Evolutionary conservation across 1,140 invertebrate genomes (phyloP).

Genomic region (Andricus grossulariae): DNA sequence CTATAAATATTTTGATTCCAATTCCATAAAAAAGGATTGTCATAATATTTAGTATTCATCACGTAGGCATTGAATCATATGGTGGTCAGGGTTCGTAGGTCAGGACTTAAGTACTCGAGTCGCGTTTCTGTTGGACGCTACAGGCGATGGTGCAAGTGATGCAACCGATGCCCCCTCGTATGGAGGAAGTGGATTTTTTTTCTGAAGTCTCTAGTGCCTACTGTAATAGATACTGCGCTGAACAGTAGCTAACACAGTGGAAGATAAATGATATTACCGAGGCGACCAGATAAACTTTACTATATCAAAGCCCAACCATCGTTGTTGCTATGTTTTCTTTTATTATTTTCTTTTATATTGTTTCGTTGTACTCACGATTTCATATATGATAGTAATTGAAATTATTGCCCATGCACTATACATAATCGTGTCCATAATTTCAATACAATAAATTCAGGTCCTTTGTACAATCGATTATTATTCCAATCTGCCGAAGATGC

Average conservation of each 20-base stretch:
- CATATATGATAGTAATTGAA: slow-evolving; percentile 20
- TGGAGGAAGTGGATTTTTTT: slow-evolving; percentile 3
- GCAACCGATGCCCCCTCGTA: not conserved
- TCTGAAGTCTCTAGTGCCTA: not conserved
- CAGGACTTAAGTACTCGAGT: slow-evolving; percentile 26
- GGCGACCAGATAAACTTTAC: slow-evolving; percentile 16
- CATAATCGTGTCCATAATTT: slow-evolving; percentile 17
- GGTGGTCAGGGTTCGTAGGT: slow-evolving; percentile 29
- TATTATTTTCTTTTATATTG: not conserved
- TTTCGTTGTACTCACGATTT: not conserved
- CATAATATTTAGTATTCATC: slow-evolving; percentile 2
- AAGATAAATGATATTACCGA: not conserved
- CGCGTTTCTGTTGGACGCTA: not conserved
- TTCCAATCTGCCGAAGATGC: not conserved
- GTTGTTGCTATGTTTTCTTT: not conserved
- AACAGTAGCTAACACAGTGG: slow-evolving; percentile 18
- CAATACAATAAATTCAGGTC: slow-evolving; percentile 3
- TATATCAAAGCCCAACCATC: slow-evolving; percentile 15
- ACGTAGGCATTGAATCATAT: slow-evolving; percentile 19
- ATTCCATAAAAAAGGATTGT: not conserved
- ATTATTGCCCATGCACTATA: slow-evolving; percentile 23
- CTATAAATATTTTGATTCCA: too few species aligned
- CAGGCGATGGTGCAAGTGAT: slow-evolving; percentile 13
- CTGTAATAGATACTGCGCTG: slow-evolving; percentile 6
- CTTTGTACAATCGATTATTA: not conserved